Evolutionary conservation across 2,888 invertebrate species (phyloP).

Genomic region (Coenonympha arcania): DNA sequence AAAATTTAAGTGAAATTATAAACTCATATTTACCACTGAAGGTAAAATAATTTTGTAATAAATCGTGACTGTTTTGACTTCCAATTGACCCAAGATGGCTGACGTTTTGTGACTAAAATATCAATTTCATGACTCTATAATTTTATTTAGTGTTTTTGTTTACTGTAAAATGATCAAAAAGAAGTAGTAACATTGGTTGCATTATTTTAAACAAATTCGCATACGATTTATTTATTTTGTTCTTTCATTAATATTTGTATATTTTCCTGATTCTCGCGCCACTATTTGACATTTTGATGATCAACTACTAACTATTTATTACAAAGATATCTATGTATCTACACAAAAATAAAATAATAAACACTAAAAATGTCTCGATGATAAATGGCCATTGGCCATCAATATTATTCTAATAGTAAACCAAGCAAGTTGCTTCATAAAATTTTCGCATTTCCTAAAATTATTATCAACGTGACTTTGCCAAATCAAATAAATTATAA

Average conservation of each 20-base stretch:
- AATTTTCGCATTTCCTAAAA: too few relatives aligned
- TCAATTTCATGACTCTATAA: constrained; percentile 45
- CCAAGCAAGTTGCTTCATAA: too few relatives aligned
- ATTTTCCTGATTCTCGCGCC: constrained; percentile 30
- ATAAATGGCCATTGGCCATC: too few relatives aligned
- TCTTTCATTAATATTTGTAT: neutral
- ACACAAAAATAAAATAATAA: too few relatives aligned
- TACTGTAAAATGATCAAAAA: constrained; percentile 1
- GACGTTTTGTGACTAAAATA: constrained; percentile 32
- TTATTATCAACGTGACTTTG: neutral
- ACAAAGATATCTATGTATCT: too few relatives aligned
- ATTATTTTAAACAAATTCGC: neutral
- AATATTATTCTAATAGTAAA: too few relatives aligned
- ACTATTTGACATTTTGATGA: constrained; percentile 34
- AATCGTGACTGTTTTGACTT: constrained; percentile 68
- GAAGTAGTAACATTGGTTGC: neutral
- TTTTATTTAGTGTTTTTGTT: constrained; percentile 1
- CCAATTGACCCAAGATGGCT: constrained; percentile 53
- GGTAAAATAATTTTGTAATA: constrained; percentile 65
- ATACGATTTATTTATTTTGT: neutral
- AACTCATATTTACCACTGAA: constrained; percentile 83
- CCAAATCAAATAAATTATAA: neutral
- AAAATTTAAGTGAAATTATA: constrained; percentile 77
- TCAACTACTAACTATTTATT: too few relatives aligned
- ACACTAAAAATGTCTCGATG: too few relatives aligned